Evolutionary conservation across 1,140 invertebrate species (phyloP).

Genomic region (Cylas formicarius): DNA sequence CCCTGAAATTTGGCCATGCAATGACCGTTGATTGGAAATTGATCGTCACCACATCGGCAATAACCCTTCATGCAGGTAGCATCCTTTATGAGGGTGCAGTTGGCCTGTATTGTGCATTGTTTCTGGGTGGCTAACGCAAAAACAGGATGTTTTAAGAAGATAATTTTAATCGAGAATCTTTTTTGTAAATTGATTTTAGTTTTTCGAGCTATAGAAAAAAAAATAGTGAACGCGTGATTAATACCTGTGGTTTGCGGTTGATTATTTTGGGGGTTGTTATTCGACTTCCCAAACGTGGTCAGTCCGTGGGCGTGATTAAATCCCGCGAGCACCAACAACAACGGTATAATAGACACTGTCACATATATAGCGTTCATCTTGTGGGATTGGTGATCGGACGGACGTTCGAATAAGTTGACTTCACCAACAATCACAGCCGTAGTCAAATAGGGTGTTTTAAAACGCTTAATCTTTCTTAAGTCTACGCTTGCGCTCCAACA

Average conservation of each 20-base stretch:
- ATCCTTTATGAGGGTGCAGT: slow-evolving; percentile 32
- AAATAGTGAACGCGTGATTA: not conserved
- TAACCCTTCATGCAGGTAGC: slow-evolving; percentile 34
- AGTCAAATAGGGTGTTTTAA: slow-evolving; percentile 1
- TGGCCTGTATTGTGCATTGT: slow-evolving; percentile 31
- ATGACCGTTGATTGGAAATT: slow-evolving; percentile 30
- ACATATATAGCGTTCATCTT: slow-evolving; percentile 41
- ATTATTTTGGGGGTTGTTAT: slow-evolving; percentile 22
- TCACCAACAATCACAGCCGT: slow-evolving; percentile 27
- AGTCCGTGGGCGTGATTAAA: slow-evolving; percentile 41
- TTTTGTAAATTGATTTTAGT: no score
- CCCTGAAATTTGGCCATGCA: slow-evolving; percentile 32
- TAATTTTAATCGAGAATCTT: not conserved
- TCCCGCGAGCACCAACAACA: slow-evolving; percentile 37
- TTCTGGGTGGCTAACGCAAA: slow-evolving; percentile 16
- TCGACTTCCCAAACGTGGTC: slow-evolving; percentile 39
- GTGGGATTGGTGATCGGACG: slow-evolving; percentile 2
- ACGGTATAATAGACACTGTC: slow-evolving; percentile 39
- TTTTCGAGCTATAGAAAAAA: not conserved
- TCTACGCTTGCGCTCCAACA: slow-evolving; percentile 27
- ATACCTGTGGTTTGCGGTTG: slow-evolving; percentile 6
- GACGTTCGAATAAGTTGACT: slow-evolving; percentile 16
- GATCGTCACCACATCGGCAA: slow-evolving; percentile 39
- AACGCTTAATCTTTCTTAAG: not conserved
- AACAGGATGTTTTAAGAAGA: not conserved